These are phyloP conservation scores for Pantherophis vulpinus DNA, from an alignment of 2,797 vertebrate species.

Conservation along the genomic window DNA sequence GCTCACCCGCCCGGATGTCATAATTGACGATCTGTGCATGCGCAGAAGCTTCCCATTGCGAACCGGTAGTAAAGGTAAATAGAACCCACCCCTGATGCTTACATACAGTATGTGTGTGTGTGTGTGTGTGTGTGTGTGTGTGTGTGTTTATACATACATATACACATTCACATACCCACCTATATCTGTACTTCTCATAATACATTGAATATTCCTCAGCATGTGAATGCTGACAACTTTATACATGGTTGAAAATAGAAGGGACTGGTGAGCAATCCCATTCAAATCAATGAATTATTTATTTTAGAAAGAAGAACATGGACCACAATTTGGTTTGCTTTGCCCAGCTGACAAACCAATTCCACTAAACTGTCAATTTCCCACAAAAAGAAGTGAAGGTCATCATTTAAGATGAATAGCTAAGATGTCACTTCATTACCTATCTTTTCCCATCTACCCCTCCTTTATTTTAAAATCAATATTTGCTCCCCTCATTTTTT, in stretches of 20 bases:
- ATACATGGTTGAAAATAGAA: background rate
- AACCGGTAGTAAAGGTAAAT: no score
- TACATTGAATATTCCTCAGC: background rate
- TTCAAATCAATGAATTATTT: background rate
- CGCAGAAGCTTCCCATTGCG: no score
- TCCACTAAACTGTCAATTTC: background rate
- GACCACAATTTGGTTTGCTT: background rate
- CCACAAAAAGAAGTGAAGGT: background rate
- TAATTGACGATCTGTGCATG: no score
- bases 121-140: no score
- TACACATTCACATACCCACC: background rate
- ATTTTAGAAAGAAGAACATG: background rate
- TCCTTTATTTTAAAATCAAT: background rate
- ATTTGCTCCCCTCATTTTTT: background rate
- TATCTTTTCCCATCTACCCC: background rate
- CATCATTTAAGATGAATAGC: background rate
- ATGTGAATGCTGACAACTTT: background rate
- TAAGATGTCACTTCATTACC: background rate
- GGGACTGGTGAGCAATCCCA: background rate
- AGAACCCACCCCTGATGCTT: no score
- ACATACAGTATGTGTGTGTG: no score
- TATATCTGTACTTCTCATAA: background rate
- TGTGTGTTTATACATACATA: background rate
- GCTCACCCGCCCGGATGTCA: no score
- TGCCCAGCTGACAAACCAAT: background rate